phyloP scores from a whole-genome alignment of 2,888 invertebrate genomes.

The Tholera decimalis region DNA sequence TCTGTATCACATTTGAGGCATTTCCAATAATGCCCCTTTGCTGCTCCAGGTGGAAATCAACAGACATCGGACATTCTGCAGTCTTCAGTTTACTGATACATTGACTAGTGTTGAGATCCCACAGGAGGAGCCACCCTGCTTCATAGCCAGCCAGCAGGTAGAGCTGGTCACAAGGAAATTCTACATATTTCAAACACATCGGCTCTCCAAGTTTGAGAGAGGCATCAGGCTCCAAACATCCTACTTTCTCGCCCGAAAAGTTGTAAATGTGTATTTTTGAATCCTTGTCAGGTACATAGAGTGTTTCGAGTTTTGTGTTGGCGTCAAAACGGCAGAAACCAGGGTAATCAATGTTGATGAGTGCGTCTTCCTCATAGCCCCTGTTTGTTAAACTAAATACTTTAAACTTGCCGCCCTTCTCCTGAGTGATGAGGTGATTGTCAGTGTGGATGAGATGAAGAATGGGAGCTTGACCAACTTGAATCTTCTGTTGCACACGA shows the following conservation, averaged over 20 bases:
- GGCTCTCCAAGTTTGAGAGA: constrained; percentile 91
- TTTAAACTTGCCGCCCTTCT: constrained; percentile 94
- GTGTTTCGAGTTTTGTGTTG: constrained; percentile 91
- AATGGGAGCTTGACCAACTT: constrained; percentile 92
- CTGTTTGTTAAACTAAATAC: constrained; percentile 92
- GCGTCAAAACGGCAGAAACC: constrained; percentile 94
- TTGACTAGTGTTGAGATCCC: constrained; percentile 93
- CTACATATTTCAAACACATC: constrained; percentile 92
- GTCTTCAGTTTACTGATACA: constrained; percentile 91
- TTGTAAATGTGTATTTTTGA: constrained; percentile 90
- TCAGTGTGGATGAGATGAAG: constrained; percentile 92
- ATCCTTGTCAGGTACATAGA: constrained; percentile 93
- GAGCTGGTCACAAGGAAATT: constrained; percentile 87
- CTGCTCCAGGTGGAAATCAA: constrained; percentile 93
- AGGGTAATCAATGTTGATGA: constrained; percentile 92
- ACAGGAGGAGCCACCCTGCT: constrained; percentile 93
- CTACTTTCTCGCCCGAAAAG: constrained; percentile 85
- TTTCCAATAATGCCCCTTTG: constrained; percentile 93
- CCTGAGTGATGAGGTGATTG: constrained; percentile 93
- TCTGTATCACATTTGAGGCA: constrained; percentile 92
- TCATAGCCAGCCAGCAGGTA: constrained; percentile 94
- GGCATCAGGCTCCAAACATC: constrained; percentile 82
- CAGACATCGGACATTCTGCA: constrained; percentile 93
- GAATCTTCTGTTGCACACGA: constrained; percentile 93
- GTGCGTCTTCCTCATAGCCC: constrained; percentile 91